Percentiles rank a stretch among this genome's conserved stretches.
Conservation (phyloP, 2,797 vertebrate genomes). For the Mallotus villosus region DNA sequence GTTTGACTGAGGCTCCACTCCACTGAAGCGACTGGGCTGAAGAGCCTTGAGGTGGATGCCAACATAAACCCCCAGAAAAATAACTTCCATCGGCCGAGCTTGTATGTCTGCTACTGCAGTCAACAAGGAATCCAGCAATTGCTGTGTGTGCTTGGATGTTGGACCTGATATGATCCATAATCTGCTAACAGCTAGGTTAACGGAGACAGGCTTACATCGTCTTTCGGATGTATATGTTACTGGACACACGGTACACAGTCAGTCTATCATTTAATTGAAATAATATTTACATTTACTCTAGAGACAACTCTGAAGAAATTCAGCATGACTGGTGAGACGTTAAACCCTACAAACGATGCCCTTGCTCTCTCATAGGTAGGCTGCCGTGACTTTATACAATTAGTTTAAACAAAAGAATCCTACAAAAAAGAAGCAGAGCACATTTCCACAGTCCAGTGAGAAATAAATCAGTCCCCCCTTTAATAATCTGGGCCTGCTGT, state of each 20-base stretch:
- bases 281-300: not conserved
- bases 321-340: not conserved
- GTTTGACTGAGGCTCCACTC: conserved; percentile 70
- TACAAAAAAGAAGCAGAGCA: not conserved
- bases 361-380: no score
- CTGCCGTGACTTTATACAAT: not conserved
- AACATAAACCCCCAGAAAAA: conserved; percentile 43
- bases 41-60: conserved; percentile 70
- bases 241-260: not conserved
- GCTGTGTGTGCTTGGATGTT: not conserved
- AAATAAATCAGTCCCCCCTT: not conserved
- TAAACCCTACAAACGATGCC: no score
- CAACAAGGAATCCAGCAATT: conserved; percentile 39
- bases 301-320: not conserved
- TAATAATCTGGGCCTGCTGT: not conserved
- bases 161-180: not conserved
- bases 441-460: not conserved
- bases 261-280: not conserved
- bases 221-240: not conserved
- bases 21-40: conserved; percentile 73
- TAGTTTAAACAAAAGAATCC: not conserved
- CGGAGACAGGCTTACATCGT: not conserved
- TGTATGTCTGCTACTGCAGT: conserved; percentile 45
- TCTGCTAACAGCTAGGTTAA: not conserved
- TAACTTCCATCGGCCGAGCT: conserved; percentile 54